These are phyloP conservation scores for Eilema depressum DNA, from an alignment of 2,888 invertebrate species.

Conservation along the genomic window DNA sequence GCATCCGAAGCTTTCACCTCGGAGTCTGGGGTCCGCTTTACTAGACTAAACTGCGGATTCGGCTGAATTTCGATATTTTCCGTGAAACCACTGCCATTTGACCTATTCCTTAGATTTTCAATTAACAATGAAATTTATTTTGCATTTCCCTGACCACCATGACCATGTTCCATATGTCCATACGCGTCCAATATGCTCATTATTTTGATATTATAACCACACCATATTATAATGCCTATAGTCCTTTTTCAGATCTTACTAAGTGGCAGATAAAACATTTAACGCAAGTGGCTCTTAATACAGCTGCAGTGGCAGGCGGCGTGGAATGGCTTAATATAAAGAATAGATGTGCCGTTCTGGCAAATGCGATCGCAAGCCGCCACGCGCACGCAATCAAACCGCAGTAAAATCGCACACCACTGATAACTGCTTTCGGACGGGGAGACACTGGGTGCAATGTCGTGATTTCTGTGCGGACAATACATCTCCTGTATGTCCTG, in stretches of 20 bases:
- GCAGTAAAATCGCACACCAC: constrained; percentile 70
- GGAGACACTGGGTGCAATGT: constrained; percentile 45
- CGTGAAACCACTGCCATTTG: too few species aligned
- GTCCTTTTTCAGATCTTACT: constrained; percentile 10
- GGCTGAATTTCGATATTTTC: too few species aligned
- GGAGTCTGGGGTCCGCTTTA: too few species aligned
- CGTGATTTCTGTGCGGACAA: background rate
- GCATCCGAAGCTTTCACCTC: too few species aligned
- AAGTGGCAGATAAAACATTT: constrained; percentile 25
- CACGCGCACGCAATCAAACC: constrained; percentile 72
- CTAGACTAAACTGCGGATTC: too few species aligned
- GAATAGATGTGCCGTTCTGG: constrained; percentile 64
- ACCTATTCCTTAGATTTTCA: background rate
- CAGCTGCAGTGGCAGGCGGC: constrained; percentile 35
- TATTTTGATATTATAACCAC: background rate
- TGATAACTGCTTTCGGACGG: constrained; percentile 61
- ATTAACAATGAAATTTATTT: background rate
- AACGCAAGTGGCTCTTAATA: constrained; percentile 26
- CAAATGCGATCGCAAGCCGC: constrained; percentile 45
- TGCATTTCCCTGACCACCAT: background rate
- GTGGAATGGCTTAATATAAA: constrained; percentile 66
- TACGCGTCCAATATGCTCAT: background rate
- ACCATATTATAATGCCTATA: background rate
- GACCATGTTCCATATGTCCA: too few species aligned
- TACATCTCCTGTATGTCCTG: background rate